Percentiles rank a stretch among this genome's conserved stretches.
Evolutionary conservation across 2,113 vertebrate genomes (phyloP).

Genomic region (Lepus americanus): DNA sequence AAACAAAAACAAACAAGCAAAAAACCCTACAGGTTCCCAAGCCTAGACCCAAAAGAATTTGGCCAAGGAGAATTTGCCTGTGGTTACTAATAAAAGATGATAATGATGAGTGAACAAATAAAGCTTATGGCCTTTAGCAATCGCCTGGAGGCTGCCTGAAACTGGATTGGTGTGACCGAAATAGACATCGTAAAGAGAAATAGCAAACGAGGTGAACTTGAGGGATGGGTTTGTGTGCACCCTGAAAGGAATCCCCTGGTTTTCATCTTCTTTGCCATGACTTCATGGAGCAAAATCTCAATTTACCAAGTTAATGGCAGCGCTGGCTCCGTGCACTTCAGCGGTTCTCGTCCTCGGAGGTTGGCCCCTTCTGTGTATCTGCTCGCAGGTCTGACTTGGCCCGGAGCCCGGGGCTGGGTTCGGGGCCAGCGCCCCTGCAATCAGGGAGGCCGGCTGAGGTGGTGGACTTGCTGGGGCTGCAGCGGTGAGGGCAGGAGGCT

Average conservation of each 20-base stretch:
- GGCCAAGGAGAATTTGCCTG: constrained; percentile 14
- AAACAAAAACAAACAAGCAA: no score
- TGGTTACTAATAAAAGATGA: constrained; percentile 30
- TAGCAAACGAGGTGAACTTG: background rate
- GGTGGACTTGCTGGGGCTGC: background rate
- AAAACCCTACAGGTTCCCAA: background rate
- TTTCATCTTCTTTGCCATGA: constrained; percentile 57
- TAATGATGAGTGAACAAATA: background rate
- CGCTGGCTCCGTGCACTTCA: background rate
- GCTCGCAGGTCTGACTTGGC: background rate
- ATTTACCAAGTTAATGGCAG: background rate
- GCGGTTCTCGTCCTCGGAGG: background rate
- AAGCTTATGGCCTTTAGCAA: background rate
- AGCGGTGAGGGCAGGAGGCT: background rate
- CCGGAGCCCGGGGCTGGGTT: background rate
- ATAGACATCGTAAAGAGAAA: background rate
- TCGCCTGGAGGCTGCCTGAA: background rate
- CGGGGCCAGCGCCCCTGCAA: background rate
- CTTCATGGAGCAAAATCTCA: constrained; percentile 17
- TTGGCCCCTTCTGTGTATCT: background rate
- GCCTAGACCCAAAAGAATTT: constrained; percentile 18
- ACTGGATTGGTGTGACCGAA: background rate
- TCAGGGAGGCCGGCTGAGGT: background rate
- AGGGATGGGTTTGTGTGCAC: background rate
- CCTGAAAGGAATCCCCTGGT: background rate